phyloP scores from a whole-genome alignment of 1,140 invertebrate genomes.

The Drosophila nigromelanica region DNA sequence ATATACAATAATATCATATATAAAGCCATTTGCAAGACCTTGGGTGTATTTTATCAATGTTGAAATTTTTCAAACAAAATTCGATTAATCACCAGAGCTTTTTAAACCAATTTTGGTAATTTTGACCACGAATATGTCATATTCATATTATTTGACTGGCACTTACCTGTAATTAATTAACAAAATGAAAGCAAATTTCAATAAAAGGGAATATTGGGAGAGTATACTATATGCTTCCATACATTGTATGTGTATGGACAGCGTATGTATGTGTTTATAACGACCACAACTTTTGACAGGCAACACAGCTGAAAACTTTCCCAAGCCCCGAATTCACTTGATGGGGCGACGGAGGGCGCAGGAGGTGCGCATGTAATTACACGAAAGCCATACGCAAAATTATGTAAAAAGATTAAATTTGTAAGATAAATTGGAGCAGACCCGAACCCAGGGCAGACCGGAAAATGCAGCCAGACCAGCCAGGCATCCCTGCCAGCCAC shows the following conservation, averaged over 20 bases:
- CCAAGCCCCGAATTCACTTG: conserved; percentile 25
- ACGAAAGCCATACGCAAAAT: conserved; percentile 73
- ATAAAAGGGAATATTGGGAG: conserved; percentile 37
- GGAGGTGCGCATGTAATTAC: conserved; percentile 66
- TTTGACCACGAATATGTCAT: neutral
- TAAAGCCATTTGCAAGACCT: no score
- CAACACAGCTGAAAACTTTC: conserved; percentile 63
- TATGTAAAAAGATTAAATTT: conserved; percentile 81
- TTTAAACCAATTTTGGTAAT: no score
- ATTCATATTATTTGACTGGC: conserved; percentile 6
- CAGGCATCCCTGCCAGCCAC: neutral
- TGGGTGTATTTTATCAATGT: no score
- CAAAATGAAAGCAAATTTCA: conserved; percentile 40
- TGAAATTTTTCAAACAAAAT: no score
- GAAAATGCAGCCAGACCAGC: conserved; percentile 25
- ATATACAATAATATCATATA: no score
- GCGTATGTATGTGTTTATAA: conserved; percentile 17
- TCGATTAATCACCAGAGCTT: no score
- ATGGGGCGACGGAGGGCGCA: conserved; percentile 13
- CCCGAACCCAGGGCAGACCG: conserved; percentile 30
- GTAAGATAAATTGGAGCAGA: conserved; percentile 77
- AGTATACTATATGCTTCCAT: neutral
- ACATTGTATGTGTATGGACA: conserved; percentile 10
- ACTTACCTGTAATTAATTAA: conserved; percentile 70
- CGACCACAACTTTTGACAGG: conserved; percentile 46